Conservation (phyloP, 2,113 vertebrate species). For the Galeopterus variegatus region DNA sequence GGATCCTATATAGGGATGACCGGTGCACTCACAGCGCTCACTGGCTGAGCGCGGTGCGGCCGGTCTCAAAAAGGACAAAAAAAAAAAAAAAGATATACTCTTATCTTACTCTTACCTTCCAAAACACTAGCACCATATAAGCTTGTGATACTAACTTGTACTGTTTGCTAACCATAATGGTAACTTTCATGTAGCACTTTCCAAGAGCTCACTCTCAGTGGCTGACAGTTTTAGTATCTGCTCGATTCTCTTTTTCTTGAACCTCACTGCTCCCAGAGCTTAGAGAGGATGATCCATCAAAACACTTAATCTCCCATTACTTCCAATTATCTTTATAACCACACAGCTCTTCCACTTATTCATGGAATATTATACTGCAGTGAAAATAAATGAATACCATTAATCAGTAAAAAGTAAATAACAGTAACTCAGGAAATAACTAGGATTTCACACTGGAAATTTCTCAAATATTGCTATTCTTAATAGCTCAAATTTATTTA, state of each 20-base stretch:
- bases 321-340: not conserved
- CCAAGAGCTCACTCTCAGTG: not conserved
- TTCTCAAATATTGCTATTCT: not conserved
- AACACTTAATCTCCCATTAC: not conserved
- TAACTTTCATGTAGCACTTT: not conserved
- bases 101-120: not conserved
- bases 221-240: not conserved
- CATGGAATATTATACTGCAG: not conserved
- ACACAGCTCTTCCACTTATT: not conserved
- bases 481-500: not conserved
- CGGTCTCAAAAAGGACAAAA: too few species aligned
- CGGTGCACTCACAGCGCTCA: too few species aligned
- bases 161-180: not conserved
- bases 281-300: not conserved
- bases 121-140: not conserved
- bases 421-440: not conserved
- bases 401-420: not conserved
- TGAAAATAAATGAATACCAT: not conserved
- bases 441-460: not conserved
- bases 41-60: too few species aligned
- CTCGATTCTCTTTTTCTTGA: not conserved
- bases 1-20: too few species aligned
- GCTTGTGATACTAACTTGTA: not conserved
- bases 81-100: not conserved
- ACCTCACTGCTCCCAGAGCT: not conserved